Evolutionary conservation across 2,113 vertebrate genomes (phyloP).

Genomic region (Acanthochromis polyacanthus): DNA sequence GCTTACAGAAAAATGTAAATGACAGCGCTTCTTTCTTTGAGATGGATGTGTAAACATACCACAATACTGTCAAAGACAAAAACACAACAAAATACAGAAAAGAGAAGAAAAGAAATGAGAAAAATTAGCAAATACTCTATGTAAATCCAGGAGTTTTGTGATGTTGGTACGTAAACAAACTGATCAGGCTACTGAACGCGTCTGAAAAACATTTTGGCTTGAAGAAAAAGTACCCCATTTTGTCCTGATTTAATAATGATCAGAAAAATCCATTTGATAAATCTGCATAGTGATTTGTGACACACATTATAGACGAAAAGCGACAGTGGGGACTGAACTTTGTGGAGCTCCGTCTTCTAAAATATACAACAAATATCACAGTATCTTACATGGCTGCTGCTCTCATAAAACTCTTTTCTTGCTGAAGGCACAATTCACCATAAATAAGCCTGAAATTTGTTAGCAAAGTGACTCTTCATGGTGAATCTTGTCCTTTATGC

Average conservation of each 20-base stretch:
- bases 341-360: neutral
- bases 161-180: neutral
- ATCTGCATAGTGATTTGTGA: neutral
- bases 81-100: neutral
- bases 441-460: neutral
- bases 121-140: neutral
- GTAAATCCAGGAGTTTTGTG: neutral
- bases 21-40: slow-evolving; percentile 5
- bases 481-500: neutral
- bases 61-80: neutral
- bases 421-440: neutral
- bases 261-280: neutral
- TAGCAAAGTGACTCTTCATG: slow-evolving; percentile 5
- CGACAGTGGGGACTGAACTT: neutral
- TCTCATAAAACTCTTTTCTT: neutral
- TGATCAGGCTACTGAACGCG: too few species aligned
- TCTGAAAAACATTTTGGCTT: too few species aligned
- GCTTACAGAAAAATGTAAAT: neutral
- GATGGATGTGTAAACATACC: neutral
- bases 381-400: slow-evolving; percentile 26
- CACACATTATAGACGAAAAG: neutral
- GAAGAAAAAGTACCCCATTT: neutral
- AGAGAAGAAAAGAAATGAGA: neutral
- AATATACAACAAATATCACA: slow-evolving; percentile 16
- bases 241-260: too few species aligned